Evolutionary conservation across 2,797 vertebrate genomes (phyloP).

Genomic region (Myripristis murdjan): DNA sequence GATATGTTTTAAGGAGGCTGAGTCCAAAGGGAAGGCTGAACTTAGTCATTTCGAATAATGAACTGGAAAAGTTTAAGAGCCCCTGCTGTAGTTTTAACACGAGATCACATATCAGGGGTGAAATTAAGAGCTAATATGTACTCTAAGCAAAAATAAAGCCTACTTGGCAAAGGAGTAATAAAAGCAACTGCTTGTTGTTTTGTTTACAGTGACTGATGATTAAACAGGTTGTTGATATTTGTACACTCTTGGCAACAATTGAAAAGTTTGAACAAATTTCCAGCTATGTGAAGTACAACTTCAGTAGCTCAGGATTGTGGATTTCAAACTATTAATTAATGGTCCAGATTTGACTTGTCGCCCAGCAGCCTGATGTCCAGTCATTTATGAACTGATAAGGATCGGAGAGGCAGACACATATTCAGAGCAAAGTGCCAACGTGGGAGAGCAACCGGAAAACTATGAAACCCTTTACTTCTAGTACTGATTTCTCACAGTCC

Average conservation of each 20-base stretch:
- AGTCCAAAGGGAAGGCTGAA: not conserved
- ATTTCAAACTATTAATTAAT: not conserved
- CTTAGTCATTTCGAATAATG: slow-evolving; percentile 30
- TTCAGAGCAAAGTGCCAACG: slow-evolving; percentile 14
- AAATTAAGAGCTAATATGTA: not conserved
- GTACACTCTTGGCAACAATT: no score
- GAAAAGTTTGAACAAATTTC: not conserved
- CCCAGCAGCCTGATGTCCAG: not conserved
- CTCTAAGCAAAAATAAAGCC: not conserved
- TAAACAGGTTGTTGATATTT: no score
- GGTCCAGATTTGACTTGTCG: no score
- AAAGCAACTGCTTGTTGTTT: not conserved
- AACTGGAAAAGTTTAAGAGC: slow-evolving; percentile 35
- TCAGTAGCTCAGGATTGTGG: not conserved
- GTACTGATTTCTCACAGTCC: not conserved
- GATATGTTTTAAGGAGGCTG: slow-evolving; percentile 14
- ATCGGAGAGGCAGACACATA: not conserved
- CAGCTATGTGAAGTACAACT: not conserved
- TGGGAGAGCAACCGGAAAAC: slow-evolving; percentile 20
- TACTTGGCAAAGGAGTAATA: not conserved
- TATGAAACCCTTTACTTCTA: not conserved
- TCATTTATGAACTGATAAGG: not conserved
- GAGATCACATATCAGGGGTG: slow-evolving; percentile 2
- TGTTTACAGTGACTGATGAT: no score
- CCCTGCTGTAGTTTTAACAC: slow-evolving; percentile 19